These are phyloP conservation scores for Pristionchus pacificus DNA, from an alignment of 1,140 invertebrate species.

Conservation along the genomic window DNA sequence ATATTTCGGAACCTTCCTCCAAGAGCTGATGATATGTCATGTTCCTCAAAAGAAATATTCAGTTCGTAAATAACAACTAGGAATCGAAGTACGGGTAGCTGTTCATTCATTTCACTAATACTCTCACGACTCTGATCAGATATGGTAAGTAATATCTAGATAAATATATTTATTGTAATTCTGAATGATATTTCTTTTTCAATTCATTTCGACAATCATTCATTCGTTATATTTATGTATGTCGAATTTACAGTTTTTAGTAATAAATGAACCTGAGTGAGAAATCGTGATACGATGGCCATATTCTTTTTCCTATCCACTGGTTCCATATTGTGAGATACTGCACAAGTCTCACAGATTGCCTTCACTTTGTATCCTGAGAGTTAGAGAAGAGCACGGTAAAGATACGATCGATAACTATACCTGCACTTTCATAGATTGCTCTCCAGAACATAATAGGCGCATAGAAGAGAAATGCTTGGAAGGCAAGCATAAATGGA, in stretches of 20 bases:
- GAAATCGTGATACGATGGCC: slow-evolving; percentile 44
- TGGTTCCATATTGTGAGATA: slow-evolving; percentile 53
- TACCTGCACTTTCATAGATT: slow-evolving; percentile 46
- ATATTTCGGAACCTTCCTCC: background rate
- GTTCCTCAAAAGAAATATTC: too few species aligned
- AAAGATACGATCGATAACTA: background rate
- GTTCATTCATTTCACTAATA: too few species aligned
- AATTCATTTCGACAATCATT: background rate
- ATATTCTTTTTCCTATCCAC: slow-evolving; percentile 47
- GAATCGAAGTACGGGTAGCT: too few species aligned
- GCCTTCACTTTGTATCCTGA: slow-evolving; percentile 50
- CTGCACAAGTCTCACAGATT: slow-evolving; percentile 53
- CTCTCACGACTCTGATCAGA: too few species aligned
- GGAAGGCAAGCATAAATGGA: slow-evolving; percentile 59
- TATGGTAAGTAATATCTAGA: too few species aligned
- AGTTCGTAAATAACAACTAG: too few species aligned
- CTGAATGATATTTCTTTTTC: background rate
- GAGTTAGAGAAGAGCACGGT: too few species aligned
- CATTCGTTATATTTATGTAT: too few species aligned
- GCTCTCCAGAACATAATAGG: slow-evolving; percentile 61
- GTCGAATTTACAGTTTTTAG: too few species aligned
- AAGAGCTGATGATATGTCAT: slow-evolving; percentile 31
- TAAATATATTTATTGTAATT: too few species aligned
- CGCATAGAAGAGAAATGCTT: slow-evolving; percentile 63
- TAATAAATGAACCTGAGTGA: slow-evolving; percentile 32